Base-by-base conservation (phyloP, 2,888 invertebrate genomes). In the Steromphala cineraria region DNA sequence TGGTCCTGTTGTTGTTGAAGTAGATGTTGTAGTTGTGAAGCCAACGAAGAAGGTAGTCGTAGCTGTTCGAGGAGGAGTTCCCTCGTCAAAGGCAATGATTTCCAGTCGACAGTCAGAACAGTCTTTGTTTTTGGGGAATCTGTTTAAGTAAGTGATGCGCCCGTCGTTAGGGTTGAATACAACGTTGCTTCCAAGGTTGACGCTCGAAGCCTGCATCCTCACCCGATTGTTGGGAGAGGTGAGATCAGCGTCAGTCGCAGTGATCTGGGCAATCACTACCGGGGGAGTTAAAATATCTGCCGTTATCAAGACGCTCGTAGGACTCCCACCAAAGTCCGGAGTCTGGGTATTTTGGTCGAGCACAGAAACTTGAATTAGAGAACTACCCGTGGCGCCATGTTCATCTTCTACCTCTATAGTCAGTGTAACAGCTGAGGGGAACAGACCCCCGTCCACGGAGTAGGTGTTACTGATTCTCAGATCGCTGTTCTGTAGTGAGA, bases 31-130 rank as follows among this genome's bases (percentile, higher is more conserved):
- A 13, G 77, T 77, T 3, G 36, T 55, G 15, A 77, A 77, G n/a
- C 55, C 36, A 36, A 77, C 15, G 10, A 40, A 53, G 53, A 55
- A 55, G 2, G 77, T 77, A 7, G 55, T 36, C 10, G 77, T 77
- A 13, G 77, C 77, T n/a, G 55, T 77, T 17, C 77, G 53, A n/a
- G 55, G 19, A 17, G 77, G 77, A 56, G 31, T 55, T 21, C 77
- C 77, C n/a, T 15, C n/a, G 52, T 19, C 17, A 19, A 75, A 62
- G 28, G 62, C 62, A 28, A 62, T 62, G 28, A 52, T 75, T 7
- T 52, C 53, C 5, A 52, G 53, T 10, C 46, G 4, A 17, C 40
- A 40, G 17, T 40, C 21, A 75, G 75, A 21, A n/a, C 40, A 53
- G 40, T 46, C 52, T 24, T 46, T 75, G 13, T 46, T 24, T 40